Percentiles rank a stretch among this genome's conserved stretches.
phyloP scores from a whole-genome alignment of 92 coral and sea anemone genomes.

The Zoanthus sansibaricus region DNA sequence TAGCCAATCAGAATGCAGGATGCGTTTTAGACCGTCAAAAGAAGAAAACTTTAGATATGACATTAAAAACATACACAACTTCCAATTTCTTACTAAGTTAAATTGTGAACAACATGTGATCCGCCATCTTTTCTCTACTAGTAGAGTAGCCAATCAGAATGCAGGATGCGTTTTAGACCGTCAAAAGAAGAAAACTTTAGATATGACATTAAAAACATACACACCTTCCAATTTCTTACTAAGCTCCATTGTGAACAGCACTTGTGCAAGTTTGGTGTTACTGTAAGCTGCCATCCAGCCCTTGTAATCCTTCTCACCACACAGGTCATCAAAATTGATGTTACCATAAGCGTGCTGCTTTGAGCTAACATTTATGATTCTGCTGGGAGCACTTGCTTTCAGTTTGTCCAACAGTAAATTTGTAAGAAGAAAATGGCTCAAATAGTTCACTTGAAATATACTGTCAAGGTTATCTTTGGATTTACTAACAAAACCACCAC shows the following conservation, averaged over 20 bases:
- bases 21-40: too few relatives aligned
- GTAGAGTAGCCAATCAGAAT: too few relatives aligned
- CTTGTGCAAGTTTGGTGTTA: slow-evolving; percentile 74
- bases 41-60: too few relatives aligned
- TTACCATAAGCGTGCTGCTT: slow-evolving; percentile 56
- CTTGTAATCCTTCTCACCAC: slow-evolving; percentile 53
- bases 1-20: too few relatives aligned
- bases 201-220: not conserved
- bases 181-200: too few relatives aligned
- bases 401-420: slow-evolving; percentile 77
- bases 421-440: slow-evolving; percentile 76
- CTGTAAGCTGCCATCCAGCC: slow-evolving; percentile 61
- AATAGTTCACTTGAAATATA: slow-evolving; percentile 82
- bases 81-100: slow-evolving; percentile 71
- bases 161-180: too few relatives aligned
- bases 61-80: slow-evolving; percentile 49
- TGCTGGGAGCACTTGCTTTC: slow-evolving; percentile 73
- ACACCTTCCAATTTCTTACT: slow-evolving; percentile 79
- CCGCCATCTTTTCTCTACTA: too few relatives aligned
- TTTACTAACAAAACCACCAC: slow-evolving; percentile 59
- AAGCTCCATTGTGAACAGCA: slow-evolving; percentile 71
- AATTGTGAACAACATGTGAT: slow-evolving; percentile 59
- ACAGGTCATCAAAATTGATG: slow-evolving; percentile 71
- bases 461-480: slow-evolving; percentile 76
- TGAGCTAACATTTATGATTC: slow-evolving; percentile 81